Base-by-base conservation (phyloP, 2,797 vertebrate species). In the Aphelocoma californica region DNA sequence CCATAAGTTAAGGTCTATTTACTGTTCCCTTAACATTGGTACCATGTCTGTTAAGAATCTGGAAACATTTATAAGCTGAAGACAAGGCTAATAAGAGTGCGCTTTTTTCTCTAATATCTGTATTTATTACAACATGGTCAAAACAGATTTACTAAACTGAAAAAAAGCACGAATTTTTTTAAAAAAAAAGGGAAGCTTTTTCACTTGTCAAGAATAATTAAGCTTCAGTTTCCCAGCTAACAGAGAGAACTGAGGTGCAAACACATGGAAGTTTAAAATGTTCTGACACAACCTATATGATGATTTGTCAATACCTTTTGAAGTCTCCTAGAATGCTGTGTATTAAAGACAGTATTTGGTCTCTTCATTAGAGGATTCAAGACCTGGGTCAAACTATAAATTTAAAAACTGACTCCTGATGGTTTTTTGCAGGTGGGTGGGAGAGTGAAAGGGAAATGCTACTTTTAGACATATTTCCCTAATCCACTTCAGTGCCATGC, bases 221-320 rank as follows among this genome's bases (percentile, higher is more conserved):
- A 50, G 31, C n/a, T 61, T 86, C 50, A 56, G 29, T 20, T 53
- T 60, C 38, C 14, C 28, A 83, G 18, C 5, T 29, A 71, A 40
- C 4, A 34, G 3, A 71, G 13, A 53, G 21, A 81, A 81, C 0
- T 34, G 14, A 58, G 36, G 20, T 9, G 16, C 8, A n/a, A 5
- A 11, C 5, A 7, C 2, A 26, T 1, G 1, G 1, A 11, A 44
- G 17, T 3, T 42, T 21, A 48, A 34, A 50, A 74, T 3, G 2
- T 18, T 73, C 38, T 71, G 34, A 69, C 18, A 48, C 8, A 53
- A 50, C 4, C 24, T 58, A 5, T 2, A 29, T 0, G 2, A 65
- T 24, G 28, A 71, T 42, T 23, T 78, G 6, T 31, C 25, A 70
- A 18, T 31, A 61, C 12, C 26, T 79, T 38, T 47, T 10, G 3